phyloP scores from a whole-genome alignment of 1,140 invertebrate species.

The Tachypleus tridentatus region DNA sequence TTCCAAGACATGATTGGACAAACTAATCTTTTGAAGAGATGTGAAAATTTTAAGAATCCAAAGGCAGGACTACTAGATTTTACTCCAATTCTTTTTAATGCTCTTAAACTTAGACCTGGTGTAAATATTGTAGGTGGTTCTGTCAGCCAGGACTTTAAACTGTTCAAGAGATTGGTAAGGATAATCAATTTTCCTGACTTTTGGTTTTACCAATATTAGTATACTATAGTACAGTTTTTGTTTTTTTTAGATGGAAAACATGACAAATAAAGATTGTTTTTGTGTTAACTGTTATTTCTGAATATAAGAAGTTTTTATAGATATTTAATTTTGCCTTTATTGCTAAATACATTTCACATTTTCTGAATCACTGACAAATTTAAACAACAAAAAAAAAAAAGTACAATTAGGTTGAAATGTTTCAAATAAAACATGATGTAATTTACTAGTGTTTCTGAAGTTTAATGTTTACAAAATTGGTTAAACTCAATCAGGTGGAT shows the following conservation, averaged over 20 bases:
- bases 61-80: conserved; percentile 82
- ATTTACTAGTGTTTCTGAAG: no score
- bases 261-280: not conserved
- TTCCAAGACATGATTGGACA: conserved; percentile 91
- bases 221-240: not conserved
- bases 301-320: no score
- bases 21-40: conserved; percentile 65
- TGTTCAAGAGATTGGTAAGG: conserved; percentile 63
- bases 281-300: no score
- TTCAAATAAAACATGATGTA: no score
- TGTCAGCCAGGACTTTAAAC: conserved; percentile 71
- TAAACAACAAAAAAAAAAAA: no score
- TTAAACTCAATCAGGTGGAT: no score
- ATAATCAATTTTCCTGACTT: conserved; percentile 3
- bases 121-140: conserved; percentile 80
- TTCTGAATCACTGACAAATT: no score
- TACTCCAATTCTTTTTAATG: conserved; percentile 71
- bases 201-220: not conserved
- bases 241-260: not conserved
- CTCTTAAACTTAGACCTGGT: conserved; percentile 71
- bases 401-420: no score
- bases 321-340: no score
- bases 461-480: no score
- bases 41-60: conserved; percentile 43
- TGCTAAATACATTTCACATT: no score